Percentiles rank a stretch among this genome's conserved stretches.
Evolutionary conservation across 2,797 vertebrate genomes (phyloP).

Genomic region (Acridotheres tristis): DNA sequence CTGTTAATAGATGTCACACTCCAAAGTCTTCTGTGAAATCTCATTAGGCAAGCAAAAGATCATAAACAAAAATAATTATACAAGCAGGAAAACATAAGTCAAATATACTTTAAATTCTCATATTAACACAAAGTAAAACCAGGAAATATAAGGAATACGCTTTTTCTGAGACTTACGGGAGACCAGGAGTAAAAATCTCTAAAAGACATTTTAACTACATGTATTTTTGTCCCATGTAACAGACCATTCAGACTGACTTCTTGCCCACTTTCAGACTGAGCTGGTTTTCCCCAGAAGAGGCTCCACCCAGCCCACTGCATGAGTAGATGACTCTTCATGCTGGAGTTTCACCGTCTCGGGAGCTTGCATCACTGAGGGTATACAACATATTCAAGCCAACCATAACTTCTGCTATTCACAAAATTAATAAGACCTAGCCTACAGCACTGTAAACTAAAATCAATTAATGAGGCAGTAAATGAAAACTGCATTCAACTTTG

Average conservation of each 20-base stretch:
- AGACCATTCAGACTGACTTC: not conserved
- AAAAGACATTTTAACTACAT: not conserved
- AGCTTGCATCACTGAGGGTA: not conserved
- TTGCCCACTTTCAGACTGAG: not conserved
- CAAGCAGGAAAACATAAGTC: accelerated
- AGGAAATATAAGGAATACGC: not conserved
- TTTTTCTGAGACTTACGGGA: not conserved
- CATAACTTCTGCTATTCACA: not conserved
- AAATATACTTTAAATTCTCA: not conserved
- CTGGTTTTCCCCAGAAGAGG: not conserved
- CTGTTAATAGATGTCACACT: not conserved
- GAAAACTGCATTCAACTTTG: not conserved
- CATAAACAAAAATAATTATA: not conserved
- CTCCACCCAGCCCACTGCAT: not conserved
- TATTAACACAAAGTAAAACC: not conserved
- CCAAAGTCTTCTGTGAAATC: not conserved
- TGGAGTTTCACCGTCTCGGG: not conserved
- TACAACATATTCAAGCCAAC: not conserved
- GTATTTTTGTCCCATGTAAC: not conserved
- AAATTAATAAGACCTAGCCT: not conserved
- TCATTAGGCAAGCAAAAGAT: not conserved
- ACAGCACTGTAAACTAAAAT: not conserved
- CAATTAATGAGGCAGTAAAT: not conserved
- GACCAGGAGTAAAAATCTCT: not conserved
- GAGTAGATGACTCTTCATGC: not conserved